Evolutionary conservation across 2,888 invertebrate species (phyloP).

Genomic region (Monopis laevigella): DNA sequence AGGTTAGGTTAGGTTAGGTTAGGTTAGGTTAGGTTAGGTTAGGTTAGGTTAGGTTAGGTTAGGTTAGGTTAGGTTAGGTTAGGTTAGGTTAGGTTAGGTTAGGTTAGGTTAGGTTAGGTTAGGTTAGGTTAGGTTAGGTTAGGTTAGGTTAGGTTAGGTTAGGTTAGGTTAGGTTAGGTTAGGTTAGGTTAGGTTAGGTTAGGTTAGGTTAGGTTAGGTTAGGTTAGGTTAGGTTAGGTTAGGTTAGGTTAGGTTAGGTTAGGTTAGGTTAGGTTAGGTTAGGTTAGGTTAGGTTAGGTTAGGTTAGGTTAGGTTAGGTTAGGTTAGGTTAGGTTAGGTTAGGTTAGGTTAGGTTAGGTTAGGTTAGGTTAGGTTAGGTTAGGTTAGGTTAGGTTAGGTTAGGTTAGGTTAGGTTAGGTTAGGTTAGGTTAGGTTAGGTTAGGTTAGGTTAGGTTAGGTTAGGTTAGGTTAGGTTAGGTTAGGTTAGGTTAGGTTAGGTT

Average conservation of each 20-base stretch:
- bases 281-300: conserved; percentile 14
- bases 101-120: conserved; percentile 18
- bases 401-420: conserved; percentile 14
- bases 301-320: conserved; percentile 15
- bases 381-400: conserved; percentile 15
- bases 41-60: conserved; percentile 12
- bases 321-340: conserved; percentile 16
- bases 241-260: conserved; percentile 13
- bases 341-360: conserved; percentile 16
- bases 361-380: conserved; percentile 14
- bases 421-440: conserved; percentile 15
- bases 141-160: conserved; percentile 11
- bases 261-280: conserved; percentile 14
- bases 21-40: conserved; percentile 15
- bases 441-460: conserved; percentile 13
- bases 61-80: conserved; percentile 14
- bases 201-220: conserved; percentile 11
- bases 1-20: conserved; percentile 12
- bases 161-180: conserved; percentile 11
- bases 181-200: conserved; percentile 11
- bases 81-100: conserved; percentile 18
- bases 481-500: conserved; percentile 16
- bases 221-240: conserved; percentile 9
- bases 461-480: conserved; percentile 15
- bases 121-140: conserved; percentile 14